phyloP scores from a whole-genome alignment of 2,113 vertebrate genomes.

The Lophochroa leadbeateri region DNA sequence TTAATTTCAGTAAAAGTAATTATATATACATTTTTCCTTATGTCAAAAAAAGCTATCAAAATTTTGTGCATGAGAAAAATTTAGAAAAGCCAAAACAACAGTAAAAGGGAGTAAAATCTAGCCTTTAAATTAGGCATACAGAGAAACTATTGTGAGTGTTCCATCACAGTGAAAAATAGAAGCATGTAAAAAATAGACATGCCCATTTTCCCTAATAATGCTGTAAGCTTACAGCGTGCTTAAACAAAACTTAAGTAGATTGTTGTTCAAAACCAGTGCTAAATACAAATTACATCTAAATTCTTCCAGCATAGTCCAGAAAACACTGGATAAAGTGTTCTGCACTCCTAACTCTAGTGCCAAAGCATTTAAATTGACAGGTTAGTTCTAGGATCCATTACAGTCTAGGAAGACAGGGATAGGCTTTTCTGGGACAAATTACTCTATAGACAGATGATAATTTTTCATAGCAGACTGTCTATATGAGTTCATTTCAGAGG shows the following conservation, averaged over 20 bases:
- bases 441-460: not conserved
- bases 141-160: not conserved
- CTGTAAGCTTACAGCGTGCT: not conserved
- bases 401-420: not conserved
- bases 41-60: not conserved
- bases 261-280: not conserved
- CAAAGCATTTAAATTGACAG: not conserved
- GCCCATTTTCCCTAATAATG: not conserved
- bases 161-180: not conserved
- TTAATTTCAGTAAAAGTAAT: not conserved
- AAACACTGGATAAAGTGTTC: not conserved
- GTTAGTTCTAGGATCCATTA: not conserved
- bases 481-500: not conserved
- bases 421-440: not conserved
- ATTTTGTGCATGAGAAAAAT: not conserved
- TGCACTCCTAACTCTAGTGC: not conserved
- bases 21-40: not conserved
- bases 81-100: not conserved
- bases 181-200: fast-evolving
- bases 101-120: not conserved
- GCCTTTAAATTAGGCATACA: not conserved
- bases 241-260: not conserved
- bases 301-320: not conserved
- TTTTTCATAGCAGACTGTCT: not conserved
- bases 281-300: not conserved